phyloP scores from a whole-genome alignment of 2,888 invertebrate genomes.

The Limenitis camilla region DNA sequence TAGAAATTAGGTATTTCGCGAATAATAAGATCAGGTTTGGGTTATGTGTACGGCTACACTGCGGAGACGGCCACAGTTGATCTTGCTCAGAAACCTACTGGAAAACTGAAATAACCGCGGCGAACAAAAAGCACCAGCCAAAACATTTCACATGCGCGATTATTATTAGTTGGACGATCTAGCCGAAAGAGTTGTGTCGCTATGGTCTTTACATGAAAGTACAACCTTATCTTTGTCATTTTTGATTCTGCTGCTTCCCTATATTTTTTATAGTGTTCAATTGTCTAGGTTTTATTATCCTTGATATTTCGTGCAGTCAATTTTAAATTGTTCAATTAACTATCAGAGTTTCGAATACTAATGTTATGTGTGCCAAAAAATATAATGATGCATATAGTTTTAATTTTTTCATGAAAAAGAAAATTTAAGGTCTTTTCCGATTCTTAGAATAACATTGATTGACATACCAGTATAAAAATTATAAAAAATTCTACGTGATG shows the following conservation, averaged over 20 bases:
- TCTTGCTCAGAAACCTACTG: conserved; percentile 73
- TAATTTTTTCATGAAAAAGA: conserved; percentile 45
- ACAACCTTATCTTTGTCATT: conserved; percentile 29
- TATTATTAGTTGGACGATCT: conserved; percentile 75
- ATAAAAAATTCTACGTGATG: too few relatives aligned
- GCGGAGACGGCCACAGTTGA: conserved; percentile 64
- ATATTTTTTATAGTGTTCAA: conserved; percentile 27
- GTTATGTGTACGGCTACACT: conserved; percentile 40
- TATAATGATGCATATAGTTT: too few relatives aligned
- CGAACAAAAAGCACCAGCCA: conserved; percentile 75
- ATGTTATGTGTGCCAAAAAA: too few relatives aligned
- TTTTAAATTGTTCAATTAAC: too few relatives aligned
- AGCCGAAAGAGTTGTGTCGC: conserved; percentile 69
- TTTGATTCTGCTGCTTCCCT: background rate
- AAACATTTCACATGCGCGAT: conserved; percentile 72
- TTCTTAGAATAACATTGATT: too few relatives aligned
- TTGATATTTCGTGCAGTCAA: too few relatives aligned
- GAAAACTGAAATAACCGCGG: conserved; percentile 74
- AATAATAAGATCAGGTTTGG: conserved; percentile 11
- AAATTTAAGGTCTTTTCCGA: too few relatives aligned
- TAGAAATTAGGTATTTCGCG: conserved; percentile 3
- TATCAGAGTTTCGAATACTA: too few relatives aligned
- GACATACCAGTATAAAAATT: too few relatives aligned
- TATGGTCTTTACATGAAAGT: conserved; percentile 53
- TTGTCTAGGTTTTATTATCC: too few relatives aligned